Evolutionary conservation across 2,797 vertebrate genomes (phyloP), one percentile per base, ranked within the genome.

Genomic region (Helicolenus hilgendorfi): DNA sequence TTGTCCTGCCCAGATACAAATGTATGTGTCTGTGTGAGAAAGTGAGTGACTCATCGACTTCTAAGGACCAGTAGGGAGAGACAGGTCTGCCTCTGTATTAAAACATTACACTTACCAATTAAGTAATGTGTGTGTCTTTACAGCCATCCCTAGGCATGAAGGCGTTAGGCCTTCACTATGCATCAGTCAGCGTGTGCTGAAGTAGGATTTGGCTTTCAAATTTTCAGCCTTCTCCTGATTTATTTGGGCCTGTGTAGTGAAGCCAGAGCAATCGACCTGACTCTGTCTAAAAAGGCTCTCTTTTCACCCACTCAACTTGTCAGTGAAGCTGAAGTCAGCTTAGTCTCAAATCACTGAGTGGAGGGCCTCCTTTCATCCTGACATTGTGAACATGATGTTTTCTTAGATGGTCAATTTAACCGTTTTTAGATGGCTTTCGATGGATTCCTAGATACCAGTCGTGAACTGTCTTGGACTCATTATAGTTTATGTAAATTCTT

Each of bases 171-270:
- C 82, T 79, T 94, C 92, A 83, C 68, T 65, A 14, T 59, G 75
- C 88, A 94, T 94, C 84, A 78, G 65, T 88, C 90, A 82, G 68
- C 59, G 6, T 64, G 35, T 22, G 68, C 58, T 83, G 74, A 72
- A 81, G 83, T 14, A 63, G 41, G 62, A 86, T 91, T 83, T 92
- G 81, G 76, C 80, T 87, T 93, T 87, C 74, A 93, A 70, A 91
- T 91, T 55, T 88, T 72, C 86, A 45, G 68, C 41, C 75, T 63
- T 88, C 63, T 84, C 72, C 77, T 80, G 72, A 86, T 92, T 79
- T 88, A 84, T 84, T 86, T 84, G 62, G 72, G 68, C 29, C 71
- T 80, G 80, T 83, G 80, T 65, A 87, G 67, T 78, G 83, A 89
- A 90, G 92, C 79, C 80, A 78, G 79, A 88, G 73, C 56, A 88